Conservation (phyloP, 2,888 invertebrate genomes). For the Oeneis ivallda region DNA sequence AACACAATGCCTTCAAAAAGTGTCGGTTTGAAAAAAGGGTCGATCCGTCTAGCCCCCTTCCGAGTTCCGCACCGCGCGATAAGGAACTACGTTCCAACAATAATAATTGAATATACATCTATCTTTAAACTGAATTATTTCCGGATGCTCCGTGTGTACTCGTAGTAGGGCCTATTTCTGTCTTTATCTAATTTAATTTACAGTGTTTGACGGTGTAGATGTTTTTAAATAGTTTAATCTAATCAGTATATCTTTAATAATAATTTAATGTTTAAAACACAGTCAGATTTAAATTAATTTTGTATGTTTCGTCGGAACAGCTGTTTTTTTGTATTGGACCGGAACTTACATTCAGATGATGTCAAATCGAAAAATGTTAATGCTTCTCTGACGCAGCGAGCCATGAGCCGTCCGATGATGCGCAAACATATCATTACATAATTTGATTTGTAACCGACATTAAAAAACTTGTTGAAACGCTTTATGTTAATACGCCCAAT, state of each 20-base stretch:
- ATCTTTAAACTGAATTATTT: not conserved
- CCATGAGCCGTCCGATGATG: not conserved
- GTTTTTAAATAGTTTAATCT: not conserved
- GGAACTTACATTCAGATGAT: slow-evolving; percentile 27
- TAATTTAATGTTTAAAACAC: slow-evolving; percentile 5
- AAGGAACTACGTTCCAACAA: too few relatives aligned
- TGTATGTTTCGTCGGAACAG: slow-evolving; percentile 1
- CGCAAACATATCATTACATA: not conserved
- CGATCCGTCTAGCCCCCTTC: too few relatives aligned
- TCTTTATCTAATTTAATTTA: not conserved
- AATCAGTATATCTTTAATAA: not conserved
- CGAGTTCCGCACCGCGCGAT: too few relatives aligned
- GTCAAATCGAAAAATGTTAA: slow-evolving; percentile 30
- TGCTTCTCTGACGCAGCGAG: slow-evolving; percentile 25
- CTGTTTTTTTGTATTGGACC: slow-evolving; percentile 21
- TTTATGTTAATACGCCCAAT: too few relatives aligned
- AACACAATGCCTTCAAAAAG: too few relatives aligned
- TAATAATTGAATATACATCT: too few relatives aligned
- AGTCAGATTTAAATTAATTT: slow-evolving; percentile 6
- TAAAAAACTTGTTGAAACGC: too few relatives aligned
- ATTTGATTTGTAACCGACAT: not conserved
- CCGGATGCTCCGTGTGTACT: not conserved
- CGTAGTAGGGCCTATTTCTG: not conserved
- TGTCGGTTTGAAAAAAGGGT: too few relatives aligned
- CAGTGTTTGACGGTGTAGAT: not conserved